Percentiles rank a stretch among this genome's conserved stretches.
phyloP scores from a whole-genome alignment of 2,888 invertebrate species.

The Drosophila subsilvestris region DNA sequence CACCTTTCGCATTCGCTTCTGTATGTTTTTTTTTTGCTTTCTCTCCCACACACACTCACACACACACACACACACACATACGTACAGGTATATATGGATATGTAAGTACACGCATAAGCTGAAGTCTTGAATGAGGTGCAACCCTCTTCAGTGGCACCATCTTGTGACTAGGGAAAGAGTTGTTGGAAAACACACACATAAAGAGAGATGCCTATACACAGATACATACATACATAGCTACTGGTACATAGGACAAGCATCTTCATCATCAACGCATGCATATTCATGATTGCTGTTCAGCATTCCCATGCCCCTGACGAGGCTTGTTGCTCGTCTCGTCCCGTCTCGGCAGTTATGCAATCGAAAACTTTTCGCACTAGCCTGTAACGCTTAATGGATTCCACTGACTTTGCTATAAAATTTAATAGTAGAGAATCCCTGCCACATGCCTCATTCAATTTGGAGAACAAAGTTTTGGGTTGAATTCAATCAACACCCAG shows the following conservation, averaged over 20 bases:
- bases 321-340: not conserved
- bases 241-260: not conserved
- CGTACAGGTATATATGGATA: not conserved
- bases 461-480: slow-evolving; percentile 31
- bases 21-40: not conserved
- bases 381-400: not conserved
- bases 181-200: not conserved
- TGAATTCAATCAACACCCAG: slow-evolving; percentile 45
- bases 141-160: slow-evolving; percentile 47
- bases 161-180: slow-evolving; percentile 16
- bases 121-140: not conserved
- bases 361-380: slow-evolving; percentile 7
- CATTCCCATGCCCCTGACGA: slow-evolving; percentile 4
- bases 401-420: not conserved
- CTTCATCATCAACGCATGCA: slow-evolving; percentile 28
- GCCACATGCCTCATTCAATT: slow-evolving; percentile 37
- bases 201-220: slow-evolving; percentile 2
- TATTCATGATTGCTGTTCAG: slow-evolving; percentile 31
- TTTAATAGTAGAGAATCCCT: not conserved
- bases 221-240: not conserved
- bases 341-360: not conserved
- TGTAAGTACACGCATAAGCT: not conserved
- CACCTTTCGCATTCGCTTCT: not conserved
- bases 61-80: not conserved
- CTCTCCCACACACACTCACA: not conserved